Evolutionary conservation across 2,113 vertebrate species (phyloP).

Genomic region (Menidia beryllina): DNA sequence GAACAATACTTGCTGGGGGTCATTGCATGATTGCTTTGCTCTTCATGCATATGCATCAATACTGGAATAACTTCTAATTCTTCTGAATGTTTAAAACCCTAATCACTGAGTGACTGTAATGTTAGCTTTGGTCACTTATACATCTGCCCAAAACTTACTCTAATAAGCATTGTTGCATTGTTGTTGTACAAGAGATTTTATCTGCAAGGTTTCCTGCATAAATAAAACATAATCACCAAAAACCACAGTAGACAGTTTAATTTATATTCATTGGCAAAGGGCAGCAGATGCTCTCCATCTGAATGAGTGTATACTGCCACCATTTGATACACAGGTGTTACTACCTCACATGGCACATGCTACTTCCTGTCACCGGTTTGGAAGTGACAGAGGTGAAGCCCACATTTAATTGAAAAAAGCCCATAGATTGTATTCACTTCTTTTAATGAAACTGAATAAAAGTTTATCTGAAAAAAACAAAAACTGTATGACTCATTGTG

Average conservation of each 20-base stretch:
- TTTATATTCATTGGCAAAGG: slow-evolving; percentile 22
- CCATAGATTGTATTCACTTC: neutral
- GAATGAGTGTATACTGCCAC: slow-evolving; percentile 66
- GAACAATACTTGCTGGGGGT: neutral
- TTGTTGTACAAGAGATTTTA: neutral
- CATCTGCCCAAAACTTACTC: neutral
- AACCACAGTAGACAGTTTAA: neutral
- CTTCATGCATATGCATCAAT: neutral
- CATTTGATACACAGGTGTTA: slow-evolving; percentile 55
- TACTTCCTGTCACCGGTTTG: neutral
- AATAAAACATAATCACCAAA: slow-evolving; percentile 7
- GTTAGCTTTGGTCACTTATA: neutral
- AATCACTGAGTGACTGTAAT: neutral
- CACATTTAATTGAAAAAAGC: neutral
- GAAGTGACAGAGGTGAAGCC: neutral
- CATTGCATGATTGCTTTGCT: slow-evolving; percentile 16
- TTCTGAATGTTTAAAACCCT: neutral
- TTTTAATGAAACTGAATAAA: neutral
- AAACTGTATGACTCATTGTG: neutral
- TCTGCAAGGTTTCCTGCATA: neutral
- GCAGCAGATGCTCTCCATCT: slow-evolving; percentile 11
- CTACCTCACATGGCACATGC: slow-evolving; percentile 33
- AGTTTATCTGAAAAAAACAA: too few species aligned
- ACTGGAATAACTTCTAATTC: neutral
- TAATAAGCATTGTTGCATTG: neutral